phyloP scores from a whole-genome alignment of 2,797 vertebrate species.

The Amphiprion clarkii region DNA sequence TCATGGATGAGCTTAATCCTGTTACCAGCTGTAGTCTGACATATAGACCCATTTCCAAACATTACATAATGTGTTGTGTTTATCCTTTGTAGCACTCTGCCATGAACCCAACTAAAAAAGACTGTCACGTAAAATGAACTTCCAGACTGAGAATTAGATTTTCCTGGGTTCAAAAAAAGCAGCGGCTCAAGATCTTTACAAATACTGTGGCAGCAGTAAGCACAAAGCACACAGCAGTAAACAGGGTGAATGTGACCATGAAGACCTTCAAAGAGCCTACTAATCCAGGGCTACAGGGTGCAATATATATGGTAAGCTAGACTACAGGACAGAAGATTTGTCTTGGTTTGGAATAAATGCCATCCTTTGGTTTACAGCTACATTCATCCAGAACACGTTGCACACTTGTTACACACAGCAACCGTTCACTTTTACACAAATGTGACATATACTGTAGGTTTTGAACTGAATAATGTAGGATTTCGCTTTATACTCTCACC shows the following conservation, averaged over 20 bases:
- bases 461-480: background rate
- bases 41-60: too few species aligned
- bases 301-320: background rate
- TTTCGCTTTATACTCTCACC: background rate
- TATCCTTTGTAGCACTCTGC: background rate
- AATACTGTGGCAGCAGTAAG: background rate
- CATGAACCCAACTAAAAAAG: background rate
- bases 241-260: conserved; percentile 1
- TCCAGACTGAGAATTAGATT: background rate
- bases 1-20: background rate
- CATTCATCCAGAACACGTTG: background rate
- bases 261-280: background rate
- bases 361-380: background rate
- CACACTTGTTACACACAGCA: background rate
- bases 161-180: background rate
- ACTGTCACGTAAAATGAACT: conserved; percentile 3
- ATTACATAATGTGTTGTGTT: background rate
- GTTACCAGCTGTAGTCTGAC: background rate
- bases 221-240: background rate
- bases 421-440: background rate
- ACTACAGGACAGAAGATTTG: background rate
- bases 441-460: background rate
- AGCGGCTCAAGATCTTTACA: background rate
- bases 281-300: background rate
- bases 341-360: background rate